Percentiles rank a stretch among this genome's conserved stretches.
Conservation (phyloP, 2,888 invertebrate species). For the Melanchra persicariae region DNA sequence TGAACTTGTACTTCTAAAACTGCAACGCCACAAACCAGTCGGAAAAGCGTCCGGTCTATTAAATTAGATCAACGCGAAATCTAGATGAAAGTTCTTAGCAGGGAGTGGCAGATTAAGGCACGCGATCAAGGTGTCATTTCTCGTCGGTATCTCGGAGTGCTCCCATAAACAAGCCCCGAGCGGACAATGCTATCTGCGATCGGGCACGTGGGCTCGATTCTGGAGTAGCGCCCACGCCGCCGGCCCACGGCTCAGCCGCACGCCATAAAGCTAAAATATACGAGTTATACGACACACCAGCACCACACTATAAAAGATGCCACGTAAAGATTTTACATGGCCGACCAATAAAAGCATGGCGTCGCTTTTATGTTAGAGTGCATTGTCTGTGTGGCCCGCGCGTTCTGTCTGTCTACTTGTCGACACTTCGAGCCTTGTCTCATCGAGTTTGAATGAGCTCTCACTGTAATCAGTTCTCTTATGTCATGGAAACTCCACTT, state of each 20-base stretch:
- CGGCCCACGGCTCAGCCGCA: conserved; percentile 71
- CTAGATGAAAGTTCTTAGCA: conserved; percentile 64
- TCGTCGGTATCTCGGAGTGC: conserved; percentile 79
- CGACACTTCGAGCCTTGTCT: conserved; percentile 61
- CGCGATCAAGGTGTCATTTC: conserved; percentile 83
- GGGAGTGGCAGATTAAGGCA: conserved; percentile 74
- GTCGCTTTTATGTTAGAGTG: conserved; percentile 81
- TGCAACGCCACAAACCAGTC: conserved; percentile 42
- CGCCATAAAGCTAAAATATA: conserved; percentile 85
- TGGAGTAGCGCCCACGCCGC: conserved; percentile 88
- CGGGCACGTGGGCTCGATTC: conserved; percentile 87
- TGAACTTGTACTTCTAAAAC: conserved; percentile 29
- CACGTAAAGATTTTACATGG: conserved; percentile 83
- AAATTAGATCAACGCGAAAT: conserved; percentile 59
- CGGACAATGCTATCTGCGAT: conserved; percentile 87
- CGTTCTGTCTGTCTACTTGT: conserved; percentile 63
- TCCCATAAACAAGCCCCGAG: conserved; percentile 85
- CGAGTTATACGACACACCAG: conserved; percentile 84
- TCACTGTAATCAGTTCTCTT: conserved; percentile 31
- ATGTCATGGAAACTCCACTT: conserved; percentile 10
- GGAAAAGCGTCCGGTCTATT: conserved; percentile 23
- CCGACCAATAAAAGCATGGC: conserved; percentile 83
- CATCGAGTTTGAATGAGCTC: conserved; percentile 43
- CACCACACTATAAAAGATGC: conserved; percentile 83
- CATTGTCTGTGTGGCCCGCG: conserved; percentile 80